Evolutionary conservation across 2,888 invertebrate genomes (phyloP), one percentile per base, ranked within the genome.

Genomic region (Stenodera caucasica): DNA sequence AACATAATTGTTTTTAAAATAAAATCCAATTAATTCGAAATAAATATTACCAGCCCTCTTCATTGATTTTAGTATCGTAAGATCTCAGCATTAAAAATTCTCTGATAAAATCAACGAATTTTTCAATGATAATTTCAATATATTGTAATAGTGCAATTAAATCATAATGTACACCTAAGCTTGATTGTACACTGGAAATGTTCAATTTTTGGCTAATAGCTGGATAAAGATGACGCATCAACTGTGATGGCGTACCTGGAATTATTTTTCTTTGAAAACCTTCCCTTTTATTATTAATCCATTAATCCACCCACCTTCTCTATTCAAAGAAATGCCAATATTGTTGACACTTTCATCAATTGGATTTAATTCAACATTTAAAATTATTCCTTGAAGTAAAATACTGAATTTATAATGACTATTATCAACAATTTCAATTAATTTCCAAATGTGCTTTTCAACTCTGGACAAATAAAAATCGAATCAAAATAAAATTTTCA

Each of bases 81-180:
- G 45, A 53, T 30, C 21, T 8, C 8, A 67, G 53, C n/a, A 49
- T 52, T 8, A 49, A 29, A 52, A 64, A 67, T 32, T 64, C 60
- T 7, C 11, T 26, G 30, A 52, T 57, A 37, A 65, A 68, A 8
- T 58, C 29, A n/a, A 40, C 12, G 12, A 58, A 53, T 49, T 68
- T 64, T 5, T 66, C 68, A 11, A 64, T 55, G 6, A 63, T 53
- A 26, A 70, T 58, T 50, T 30, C 57, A 29, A 68, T 51, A 52
- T 70, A 68, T 53, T 70, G 68, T 52, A 70, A 56, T 32, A 70
- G 53, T n/a, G 67, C 57, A 2, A 70, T 49, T 11, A 70, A 40
- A 55, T 70, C 68, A 58, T 63, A 70, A 40, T 55, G 58, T 9
- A 50, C 9, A n/a, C 70, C 70, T 14, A 70, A 37, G 21, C 61